Evolutionary conservation across 2,888 invertebrate species (phyloP).

Genomic region (Neoitamus cyanurus): DNA sequence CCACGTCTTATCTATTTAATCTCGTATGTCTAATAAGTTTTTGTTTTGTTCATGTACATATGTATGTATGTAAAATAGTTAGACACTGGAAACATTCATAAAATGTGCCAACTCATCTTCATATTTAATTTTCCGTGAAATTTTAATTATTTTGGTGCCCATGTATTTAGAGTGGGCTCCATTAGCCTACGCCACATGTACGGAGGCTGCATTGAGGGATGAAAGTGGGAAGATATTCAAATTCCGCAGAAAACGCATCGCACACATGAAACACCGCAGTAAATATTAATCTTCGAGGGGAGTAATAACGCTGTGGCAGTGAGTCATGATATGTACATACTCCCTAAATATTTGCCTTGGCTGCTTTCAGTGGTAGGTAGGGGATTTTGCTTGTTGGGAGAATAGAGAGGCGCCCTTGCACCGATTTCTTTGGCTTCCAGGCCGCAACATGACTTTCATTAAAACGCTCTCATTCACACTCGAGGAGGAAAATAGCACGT

Average conservation of each 20-base stretch:
- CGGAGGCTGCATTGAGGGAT: no score
- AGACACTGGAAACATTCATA: no score
- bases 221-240: background rate
- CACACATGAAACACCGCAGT: background rate
- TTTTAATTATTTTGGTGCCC: no score
- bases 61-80: no score
- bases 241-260: background rate
- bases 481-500: background rate
- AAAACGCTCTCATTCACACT: background rate
- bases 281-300: background rate
- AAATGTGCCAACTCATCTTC: no score
- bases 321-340: background rate
- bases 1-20: no score
- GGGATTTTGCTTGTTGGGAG: no score
- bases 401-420: background rate
- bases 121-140: no score
- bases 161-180: no score
- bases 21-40: no score
- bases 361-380: background rate
- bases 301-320: background rate
- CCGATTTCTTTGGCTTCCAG: background rate
- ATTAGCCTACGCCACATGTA: no score
- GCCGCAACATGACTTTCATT: background rate
- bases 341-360: background rate
- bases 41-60: no score